Evolutionary conservation across 2,888 invertebrate genomes (phyloP).

Genomic region (Lumbricus terrestris): DNA sequence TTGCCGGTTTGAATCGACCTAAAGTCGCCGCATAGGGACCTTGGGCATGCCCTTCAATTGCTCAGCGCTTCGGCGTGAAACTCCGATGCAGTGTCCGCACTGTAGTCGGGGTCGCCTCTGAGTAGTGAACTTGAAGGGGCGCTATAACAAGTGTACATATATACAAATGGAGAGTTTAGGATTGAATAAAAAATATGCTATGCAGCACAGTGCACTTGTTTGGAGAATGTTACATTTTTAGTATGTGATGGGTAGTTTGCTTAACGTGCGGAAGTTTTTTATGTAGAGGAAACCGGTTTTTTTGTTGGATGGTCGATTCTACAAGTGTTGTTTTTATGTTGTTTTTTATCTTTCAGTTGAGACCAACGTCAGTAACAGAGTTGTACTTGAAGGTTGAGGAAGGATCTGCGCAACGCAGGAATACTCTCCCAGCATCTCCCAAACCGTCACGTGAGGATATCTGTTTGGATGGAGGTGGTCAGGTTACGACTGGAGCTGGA

Average conservation of each 20-base stretch:
- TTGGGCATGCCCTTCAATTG: no score
- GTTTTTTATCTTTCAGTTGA: not conserved
- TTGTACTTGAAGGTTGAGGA: not conserved
- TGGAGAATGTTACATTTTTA: not conserved
- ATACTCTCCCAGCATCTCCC: not conserved
- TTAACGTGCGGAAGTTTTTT: not conserved
- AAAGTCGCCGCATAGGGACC: no score
- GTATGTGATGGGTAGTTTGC: not conserved
- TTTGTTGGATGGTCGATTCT: not conserved
- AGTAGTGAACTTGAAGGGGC: no score
- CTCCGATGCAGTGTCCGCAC: no score
- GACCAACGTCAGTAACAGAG: not conserved
- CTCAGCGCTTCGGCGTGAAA: no score
- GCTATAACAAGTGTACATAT: no score
- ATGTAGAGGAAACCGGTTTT: not conserved
- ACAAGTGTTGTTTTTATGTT: no score
- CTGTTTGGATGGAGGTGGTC: not conserved
- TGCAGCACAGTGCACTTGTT: not conserved
- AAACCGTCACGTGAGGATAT: not conserved
- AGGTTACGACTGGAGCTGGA: not conserved
- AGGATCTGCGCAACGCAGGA: not conserved
- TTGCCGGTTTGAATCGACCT: no score
- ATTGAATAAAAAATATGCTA: no score
- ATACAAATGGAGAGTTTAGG: no score
- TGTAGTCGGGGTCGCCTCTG: no score